Base-by-base conservation (phyloP, 2,888 invertebrate genomes). In the Aporophyla lueneburgensis region DNA sequence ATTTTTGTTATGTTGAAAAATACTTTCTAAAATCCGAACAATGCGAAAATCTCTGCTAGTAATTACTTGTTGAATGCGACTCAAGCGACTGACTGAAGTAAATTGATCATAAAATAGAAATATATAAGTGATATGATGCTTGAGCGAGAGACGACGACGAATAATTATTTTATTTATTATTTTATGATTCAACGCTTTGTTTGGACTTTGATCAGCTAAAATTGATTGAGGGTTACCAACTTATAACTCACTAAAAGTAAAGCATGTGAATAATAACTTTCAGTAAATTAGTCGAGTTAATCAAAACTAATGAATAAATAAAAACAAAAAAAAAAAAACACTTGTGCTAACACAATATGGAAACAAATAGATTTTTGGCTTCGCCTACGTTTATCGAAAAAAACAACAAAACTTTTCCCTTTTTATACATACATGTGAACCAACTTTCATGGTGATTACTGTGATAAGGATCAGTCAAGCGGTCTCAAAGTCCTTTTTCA, bases 181-280 rank as follows among this genome's bases (percentile, higher is more conserved):
- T 63, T n/a, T 74, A 59, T 87, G 81, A 86, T 75, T 86, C 87
- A 83, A 71, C 68, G 53, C 76, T 77, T 74, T 77, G 76, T 72
- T 80, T 88, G 88, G 85, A 88, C 88, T 88, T 88, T 86, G 89
- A 63, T 69, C 85, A 14, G 24, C 24, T 59, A 24, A 56, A 49
- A 16, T 61, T 46, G 43, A 46, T 9, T 12, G 62, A 62, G 77
- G n/a, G 77, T 16, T 66, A 66, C 0, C 6, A 16, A n/a, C 56
- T 6, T 33, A 27, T 33, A 80, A 80, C n/a, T 33, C 2, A 72
- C 80, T 80, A 80, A 76, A 33, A 33, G 16, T n/a, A 40, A 33
- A 54, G 3, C 54, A 21, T 14, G 2, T 21, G 14, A 33, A 5
- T 21, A 9, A 53, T 9, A 21, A 27, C 9, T 69, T 40, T 43